Evolutionary conservation across 2,113 vertebrate species (phyloP), one percentile per base, ranked within the genome.

Genomic region (Taurulus bubalis): DNA sequence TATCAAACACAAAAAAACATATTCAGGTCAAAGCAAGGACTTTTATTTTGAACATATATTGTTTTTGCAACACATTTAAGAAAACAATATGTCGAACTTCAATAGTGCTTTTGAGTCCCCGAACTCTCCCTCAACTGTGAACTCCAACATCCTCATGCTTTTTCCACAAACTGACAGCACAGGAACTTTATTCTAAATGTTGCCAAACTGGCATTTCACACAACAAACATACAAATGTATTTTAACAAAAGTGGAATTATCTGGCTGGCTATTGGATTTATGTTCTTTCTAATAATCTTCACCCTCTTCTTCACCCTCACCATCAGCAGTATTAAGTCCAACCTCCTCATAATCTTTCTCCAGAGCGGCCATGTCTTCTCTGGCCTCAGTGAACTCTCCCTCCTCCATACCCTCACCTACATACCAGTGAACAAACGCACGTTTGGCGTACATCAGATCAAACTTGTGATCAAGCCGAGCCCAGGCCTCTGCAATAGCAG

Each of bases 371-470:
- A 38, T 42, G 40, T 42, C 40, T 14, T 42, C 40, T 42, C 40
- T 42, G 12, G 40, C 40, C 40, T 42, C 40, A 42, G 40, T 14
- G 45, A 47, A 53, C 56, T 51, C 34, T 32, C 47, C 24, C 51
- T 74, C 71, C n/a, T 47, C 51, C 28, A 67, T 77, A 2, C 68
- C 59, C 20, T 71, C 70, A 11, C 63, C 63, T 1, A 60, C 51
- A 20, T 67, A 73, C 79, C 75, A 77, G 38, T 69, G 79, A 49
- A 77, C 78, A 47, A 81, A 77, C 20, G 67, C 60, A 47, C 60
- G 24, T 38, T 75, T 62, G 26, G 36, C 42, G 4, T 22, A 53
- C 69, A 67, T 65, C 34, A 58, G 49, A n/a, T 76, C 53, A 34
- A 77, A 60, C 56, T 71, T 71, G 32, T 34, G 47, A 3, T 55